These are phyloP conservation scores for Papilio dardanus DNA, from an alignment of 1,140 invertebrate genomes.

Conservation along the genomic window DNA sequence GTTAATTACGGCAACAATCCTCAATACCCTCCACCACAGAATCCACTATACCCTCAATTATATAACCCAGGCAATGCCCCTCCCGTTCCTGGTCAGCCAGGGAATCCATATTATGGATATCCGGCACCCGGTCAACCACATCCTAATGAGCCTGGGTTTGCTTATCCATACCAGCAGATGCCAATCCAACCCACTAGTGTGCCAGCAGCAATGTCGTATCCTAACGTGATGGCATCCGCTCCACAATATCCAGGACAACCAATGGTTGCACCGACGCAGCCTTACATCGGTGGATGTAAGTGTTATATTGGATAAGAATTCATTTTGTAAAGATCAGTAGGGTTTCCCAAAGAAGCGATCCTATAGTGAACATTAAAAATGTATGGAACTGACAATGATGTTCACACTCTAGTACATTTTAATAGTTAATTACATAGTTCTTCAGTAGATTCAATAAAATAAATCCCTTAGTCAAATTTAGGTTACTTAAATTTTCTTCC, in stretches of 20 bases:
- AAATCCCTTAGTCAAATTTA: no score
- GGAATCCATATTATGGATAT: constrained; percentile 45
- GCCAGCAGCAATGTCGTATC: constrained; percentile 64
- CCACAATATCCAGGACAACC: constrained; percentile 56
- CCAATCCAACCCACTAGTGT: constrained; percentile 37
- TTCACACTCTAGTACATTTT: no score
- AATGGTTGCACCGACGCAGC: constrained; percentile 51
- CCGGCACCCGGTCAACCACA: constrained; percentile 47
- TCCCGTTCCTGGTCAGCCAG: constrained; percentile 53
- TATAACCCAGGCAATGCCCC: constrained; percentile 61
- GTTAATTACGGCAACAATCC: constrained; percentile 63
- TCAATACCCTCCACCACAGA: constrained; percentile 63
- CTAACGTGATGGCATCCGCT: constrained; percentile 46
- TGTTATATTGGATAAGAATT: constrained; percentile 28
- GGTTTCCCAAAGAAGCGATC: no score
- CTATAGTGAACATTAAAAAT: no score
- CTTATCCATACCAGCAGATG: constrained; percentile 51
- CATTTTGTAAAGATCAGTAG: no score
- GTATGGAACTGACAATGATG: no score
- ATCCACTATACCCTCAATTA: constrained; percentile 64
- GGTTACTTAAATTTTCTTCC: no score
- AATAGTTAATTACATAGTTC: no score
- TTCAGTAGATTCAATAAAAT: no score
- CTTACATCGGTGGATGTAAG: constrained; percentile 47
- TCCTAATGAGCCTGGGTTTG: constrained; percentile 55